Percentiles rank a stretch among this genome's conserved stretches.
Evolutionary conservation across 2,797 vertebrate genomes (phyloP).

Genomic region (Acomys russatus): DNA sequence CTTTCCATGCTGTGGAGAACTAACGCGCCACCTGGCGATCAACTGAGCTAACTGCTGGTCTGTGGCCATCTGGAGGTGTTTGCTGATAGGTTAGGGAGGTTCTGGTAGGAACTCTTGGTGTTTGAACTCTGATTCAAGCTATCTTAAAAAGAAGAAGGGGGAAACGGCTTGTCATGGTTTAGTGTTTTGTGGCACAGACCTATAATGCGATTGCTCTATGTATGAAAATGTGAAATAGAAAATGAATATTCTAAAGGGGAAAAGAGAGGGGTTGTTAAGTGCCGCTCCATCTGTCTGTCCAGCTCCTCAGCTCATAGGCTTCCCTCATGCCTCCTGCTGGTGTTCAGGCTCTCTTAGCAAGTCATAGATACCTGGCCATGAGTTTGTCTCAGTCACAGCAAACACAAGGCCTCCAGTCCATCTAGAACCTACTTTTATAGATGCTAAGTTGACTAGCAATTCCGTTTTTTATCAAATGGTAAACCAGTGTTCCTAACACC

Average conservation of each 20-base stretch:
- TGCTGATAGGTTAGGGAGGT: fast-evolving
- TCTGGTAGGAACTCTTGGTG: fast-evolving
- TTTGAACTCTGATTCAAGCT: not conserved
- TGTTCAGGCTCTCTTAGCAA: not conserved
- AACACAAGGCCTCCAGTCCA: not conserved
- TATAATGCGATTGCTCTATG: not conserved
- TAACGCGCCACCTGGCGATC: constrained; percentile 83
- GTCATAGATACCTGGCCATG: not conserved
- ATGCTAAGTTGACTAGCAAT: not conserved
- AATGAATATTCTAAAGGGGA: not conserved
- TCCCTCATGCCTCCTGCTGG: not conserved
- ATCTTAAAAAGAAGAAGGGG: not conserved
- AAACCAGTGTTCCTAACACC: not conserved
- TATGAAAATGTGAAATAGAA: not conserved
- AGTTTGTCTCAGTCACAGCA: not conserved
- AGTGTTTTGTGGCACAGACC: not conserved
- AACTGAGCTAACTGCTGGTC: not conserved
- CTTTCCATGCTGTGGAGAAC: not conserved
- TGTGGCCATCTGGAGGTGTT: not conserved
- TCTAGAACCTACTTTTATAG: not conserved
- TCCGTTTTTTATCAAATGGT: not conserved
- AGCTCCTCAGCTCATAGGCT: not conserved
- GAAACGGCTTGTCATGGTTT: not conserved
- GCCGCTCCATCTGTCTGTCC: not conserved
- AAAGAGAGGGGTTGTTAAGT: not conserved